Percentiles rank a stretch among this genome's conserved stretches.
These are phyloP conservation scores for Darevskia nairensis DNA, from an alignment of 2,797 vertebrate genomes.

Conservation along the genomic window DNA sequence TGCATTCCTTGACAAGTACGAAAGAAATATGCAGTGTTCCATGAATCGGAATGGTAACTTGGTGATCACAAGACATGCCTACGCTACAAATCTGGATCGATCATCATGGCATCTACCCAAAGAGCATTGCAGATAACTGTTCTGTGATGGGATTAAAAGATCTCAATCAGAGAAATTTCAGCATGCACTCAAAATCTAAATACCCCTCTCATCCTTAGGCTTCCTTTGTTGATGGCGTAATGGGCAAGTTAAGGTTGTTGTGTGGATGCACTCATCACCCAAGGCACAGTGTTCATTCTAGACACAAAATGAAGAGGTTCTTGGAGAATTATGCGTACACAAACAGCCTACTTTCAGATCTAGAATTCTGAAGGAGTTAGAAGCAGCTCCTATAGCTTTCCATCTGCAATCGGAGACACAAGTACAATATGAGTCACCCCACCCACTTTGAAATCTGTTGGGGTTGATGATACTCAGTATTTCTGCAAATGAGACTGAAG, in stretches of 20 bases:
- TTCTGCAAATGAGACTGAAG: not conserved
- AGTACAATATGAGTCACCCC: not conserved
- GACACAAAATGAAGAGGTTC: not conserved
- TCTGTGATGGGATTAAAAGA: not conserved
- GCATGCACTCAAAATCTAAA: too few relatives aligned
- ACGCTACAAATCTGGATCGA: not conserved
- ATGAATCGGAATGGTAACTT: not conserved
- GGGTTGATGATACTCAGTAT: not conserved
- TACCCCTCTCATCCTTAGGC: not conserved
- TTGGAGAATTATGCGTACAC: not conserved
- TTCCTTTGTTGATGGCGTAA: not conserved
- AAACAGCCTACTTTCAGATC: not conserved
- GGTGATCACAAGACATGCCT: not conserved
- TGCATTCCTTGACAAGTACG: not conserved
- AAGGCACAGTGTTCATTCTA: not conserved
- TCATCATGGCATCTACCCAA: not conserved
- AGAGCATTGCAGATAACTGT: not conserved
- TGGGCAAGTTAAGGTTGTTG: not conserved
- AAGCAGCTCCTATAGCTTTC: not conserved
- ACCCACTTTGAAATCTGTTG: not conserved
- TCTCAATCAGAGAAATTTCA: not conserved
- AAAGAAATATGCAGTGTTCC: slow-evolving; percentile 3
- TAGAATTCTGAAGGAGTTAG: slow-evolving; percentile 7
- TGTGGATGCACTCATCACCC: not conserved
- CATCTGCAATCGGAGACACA: not conserved